Evolutionary conservation across 2,113 vertebrate genomes (phyloP).

Genomic region (Daubentonia madagascariensis): DNA sequence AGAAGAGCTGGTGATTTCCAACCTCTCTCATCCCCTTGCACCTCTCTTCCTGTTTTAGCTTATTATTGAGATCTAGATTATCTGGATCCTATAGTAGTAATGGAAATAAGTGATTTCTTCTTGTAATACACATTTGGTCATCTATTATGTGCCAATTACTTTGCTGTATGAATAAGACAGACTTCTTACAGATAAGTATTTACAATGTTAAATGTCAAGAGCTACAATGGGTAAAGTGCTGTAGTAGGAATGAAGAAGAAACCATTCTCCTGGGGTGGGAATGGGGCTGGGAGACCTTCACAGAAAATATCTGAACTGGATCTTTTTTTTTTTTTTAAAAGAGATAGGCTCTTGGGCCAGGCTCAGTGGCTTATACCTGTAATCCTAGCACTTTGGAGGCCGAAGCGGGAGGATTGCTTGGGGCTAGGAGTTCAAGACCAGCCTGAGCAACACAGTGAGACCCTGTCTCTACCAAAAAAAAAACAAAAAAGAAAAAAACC

Average conservation of each 20-base stretch:
- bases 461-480: too few species aligned
- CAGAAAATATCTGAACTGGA: not conserved
- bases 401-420: too few species aligned
- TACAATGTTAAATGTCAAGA: not conserved
- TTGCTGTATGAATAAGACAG: constrained; percentile 12
- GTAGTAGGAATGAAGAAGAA: not conserved
- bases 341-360: too few species aligned
- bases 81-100: not conserved
- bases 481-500: too few species aligned
- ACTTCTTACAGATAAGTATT: not conserved
- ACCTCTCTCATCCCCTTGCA: not conserved
- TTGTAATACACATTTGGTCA: not conserved
- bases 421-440: too few species aligned
- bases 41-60: not conserved
- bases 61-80: not conserved
- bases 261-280: not conserved
- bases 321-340: too few species aligned
- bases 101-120: not conserved
- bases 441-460: too few species aligned
- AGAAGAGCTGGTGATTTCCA: not conserved
- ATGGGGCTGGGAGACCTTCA: not conserved
- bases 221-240: not conserved
- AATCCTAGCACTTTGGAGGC: too few species aligned
- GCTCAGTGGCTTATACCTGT: too few species aligned
- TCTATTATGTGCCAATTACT: not conserved